A percentile compares a stretch with the other conserved stretches of the same genome.
phyloP scores from a whole-genome alignment of 2,888 invertebrate genomes.

The Corbicula japonica region DNA sequence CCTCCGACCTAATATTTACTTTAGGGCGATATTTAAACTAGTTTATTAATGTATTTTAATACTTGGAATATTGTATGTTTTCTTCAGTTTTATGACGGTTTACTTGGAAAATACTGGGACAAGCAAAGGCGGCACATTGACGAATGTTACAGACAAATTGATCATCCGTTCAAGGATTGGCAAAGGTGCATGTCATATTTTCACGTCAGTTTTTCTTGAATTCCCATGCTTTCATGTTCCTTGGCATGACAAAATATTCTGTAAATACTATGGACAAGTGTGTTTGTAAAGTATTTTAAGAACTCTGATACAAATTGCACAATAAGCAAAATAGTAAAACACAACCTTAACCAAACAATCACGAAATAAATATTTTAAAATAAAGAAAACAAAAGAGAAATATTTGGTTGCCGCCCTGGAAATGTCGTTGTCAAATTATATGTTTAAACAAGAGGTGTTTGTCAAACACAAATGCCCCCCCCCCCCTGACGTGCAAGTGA shows the following conservation, averaged over 20 bases:
- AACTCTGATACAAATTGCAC: neutral
- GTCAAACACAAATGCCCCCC: too few relatives aligned
- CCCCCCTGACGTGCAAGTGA: too few relatives aligned
- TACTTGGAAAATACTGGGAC: conserved; percentile 69
- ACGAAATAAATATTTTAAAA: too few relatives aligned
- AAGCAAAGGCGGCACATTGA: conserved; percentile 64
- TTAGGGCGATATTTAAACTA: neutral
- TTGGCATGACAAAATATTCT: neutral
- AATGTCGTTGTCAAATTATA: too few relatives aligned
- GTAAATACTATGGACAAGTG: neutral
- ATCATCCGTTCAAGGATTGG: conserved; percentile 65
- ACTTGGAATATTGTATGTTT: neutral
- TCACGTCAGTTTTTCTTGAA: neutral
- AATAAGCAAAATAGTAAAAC: neutral
- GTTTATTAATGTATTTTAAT: neutral
- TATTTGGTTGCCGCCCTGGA: too few relatives aligned
- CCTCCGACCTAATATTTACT: neutral
- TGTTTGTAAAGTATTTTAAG: neutral
- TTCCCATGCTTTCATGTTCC: neutral
- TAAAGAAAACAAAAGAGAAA: too few relatives aligned
- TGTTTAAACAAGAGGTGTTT: too few relatives aligned
- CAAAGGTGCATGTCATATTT: conserved; percentile 1
- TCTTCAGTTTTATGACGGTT: conserved; percentile 63
- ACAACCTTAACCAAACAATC: too few relatives aligned
- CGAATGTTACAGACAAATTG: conserved; percentile 58